These are phyloP conservation scores for Coenonympha glycerion DNA, from an alignment of 2,888 invertebrate genomes.

Conservation along the genomic window DNA sequence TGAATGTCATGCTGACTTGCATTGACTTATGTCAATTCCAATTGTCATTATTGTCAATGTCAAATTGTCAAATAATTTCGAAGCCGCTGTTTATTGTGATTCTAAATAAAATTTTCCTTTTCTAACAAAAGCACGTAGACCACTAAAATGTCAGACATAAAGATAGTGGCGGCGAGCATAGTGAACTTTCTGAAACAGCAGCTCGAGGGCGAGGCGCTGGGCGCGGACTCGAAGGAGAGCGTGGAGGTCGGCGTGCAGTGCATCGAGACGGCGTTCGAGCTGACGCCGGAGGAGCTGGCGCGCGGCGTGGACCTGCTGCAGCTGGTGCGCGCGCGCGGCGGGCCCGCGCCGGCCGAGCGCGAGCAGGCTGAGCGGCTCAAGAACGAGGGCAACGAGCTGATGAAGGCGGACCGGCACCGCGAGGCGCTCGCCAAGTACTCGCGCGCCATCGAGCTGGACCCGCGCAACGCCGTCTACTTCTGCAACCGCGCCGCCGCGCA, in stretches of 20 bases:
- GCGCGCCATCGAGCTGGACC: slow-evolving; percentile 91
- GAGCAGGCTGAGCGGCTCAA: slow-evolving; percentile 89
- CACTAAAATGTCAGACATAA: slow-evolving; percentile 56
- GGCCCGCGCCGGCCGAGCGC: slow-evolving; percentile 52
- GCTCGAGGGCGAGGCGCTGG: slow-evolving; percentile 66
- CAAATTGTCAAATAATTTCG: slow-evolving; percentile 13
- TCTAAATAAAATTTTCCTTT: neutral
- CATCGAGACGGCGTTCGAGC: slow-evolving; percentile 90
- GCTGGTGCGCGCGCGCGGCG: slow-evolving; percentile 42
- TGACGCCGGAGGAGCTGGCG: slow-evolving; percentile 71
- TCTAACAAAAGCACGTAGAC: neutral
- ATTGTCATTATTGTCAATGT: slow-evolving; percentile 10
- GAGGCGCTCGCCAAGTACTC: slow-evolving; percentile 91
- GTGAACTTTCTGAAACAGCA: slow-evolving; percentile 75
- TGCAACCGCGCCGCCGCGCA: slow-evolving; percentile 98
- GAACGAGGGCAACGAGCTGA: slow-evolving; percentile 90
- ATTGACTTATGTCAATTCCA: too few relatives aligned
- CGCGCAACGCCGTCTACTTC: slow-evolving; percentile 94
- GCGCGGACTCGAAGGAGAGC: slow-evolving; percentile 79
- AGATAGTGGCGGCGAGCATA: slow-evolving; percentile 73
- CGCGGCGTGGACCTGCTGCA: slow-evolving; percentile 52
- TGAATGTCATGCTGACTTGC: too few relatives aligned
- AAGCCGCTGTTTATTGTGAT: neutral
- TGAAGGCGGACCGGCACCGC: slow-evolving; percentile 86
- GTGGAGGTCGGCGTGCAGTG: slow-evolving; percentile 97